A percentile compares a stretch with the other conserved stretches of the same genome.
Conservation (phyloP, 2,797 vertebrate genomes). For the Gallinago solitaria region DNA sequence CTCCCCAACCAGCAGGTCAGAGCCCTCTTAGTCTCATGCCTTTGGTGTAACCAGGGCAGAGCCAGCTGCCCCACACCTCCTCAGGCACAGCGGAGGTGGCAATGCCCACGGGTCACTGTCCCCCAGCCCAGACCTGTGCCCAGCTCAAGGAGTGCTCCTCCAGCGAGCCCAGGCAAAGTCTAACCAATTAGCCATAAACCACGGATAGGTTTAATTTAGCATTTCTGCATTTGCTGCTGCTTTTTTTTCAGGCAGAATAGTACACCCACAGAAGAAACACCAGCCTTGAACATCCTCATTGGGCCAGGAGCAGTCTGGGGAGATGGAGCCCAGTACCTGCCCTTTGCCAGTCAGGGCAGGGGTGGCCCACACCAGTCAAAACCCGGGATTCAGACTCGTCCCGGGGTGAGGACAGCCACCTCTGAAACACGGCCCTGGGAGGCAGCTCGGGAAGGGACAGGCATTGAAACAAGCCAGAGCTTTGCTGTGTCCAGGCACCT, state of each 20-base stretch:
- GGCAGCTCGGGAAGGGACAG: neutral
- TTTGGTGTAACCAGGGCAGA: neutral
- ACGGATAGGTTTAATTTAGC: fast-evolving
- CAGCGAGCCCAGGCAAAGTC: neutral
- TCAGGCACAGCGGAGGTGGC: neutral
- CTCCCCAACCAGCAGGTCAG: neutral
- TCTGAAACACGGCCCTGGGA: neutral
- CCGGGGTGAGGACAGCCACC: fast-evolving
- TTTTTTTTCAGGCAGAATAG: neutral
- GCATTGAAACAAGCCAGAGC: neutral
- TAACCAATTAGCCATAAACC: neutral
- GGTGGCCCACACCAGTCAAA: neutral
- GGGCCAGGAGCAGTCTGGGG: neutral
- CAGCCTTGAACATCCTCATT: neutral
- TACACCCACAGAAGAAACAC: neutral
- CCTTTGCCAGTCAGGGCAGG: neutral
- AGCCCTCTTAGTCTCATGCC: neutral
- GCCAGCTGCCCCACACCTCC: neutral
- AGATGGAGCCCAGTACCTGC: neutral
- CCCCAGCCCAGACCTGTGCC: neutral
- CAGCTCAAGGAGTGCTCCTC: fast-evolving
- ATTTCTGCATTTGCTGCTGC: neutral
- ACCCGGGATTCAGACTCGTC: neutral
- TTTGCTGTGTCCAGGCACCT: fast-evolving
- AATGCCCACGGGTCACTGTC: neutral